Evolutionary conservation across 2,888 invertebrate genomes (phyloP), one percentile per base, ranked within the genome.

Genomic region (Drosophila pegasa): DNA sequence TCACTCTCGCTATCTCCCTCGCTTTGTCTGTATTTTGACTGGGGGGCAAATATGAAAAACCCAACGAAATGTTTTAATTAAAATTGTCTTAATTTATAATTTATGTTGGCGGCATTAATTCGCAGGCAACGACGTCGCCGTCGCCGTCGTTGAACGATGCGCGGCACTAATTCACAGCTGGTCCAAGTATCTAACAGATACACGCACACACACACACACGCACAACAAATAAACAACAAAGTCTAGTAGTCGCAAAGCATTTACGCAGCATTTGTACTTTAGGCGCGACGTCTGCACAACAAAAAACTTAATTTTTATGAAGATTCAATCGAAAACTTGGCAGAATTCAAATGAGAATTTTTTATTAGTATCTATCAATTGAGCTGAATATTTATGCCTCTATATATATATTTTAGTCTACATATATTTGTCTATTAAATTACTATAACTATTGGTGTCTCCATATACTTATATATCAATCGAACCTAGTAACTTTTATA

Each of bases 21-120:
- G 18, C 27, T 25, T 16, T 12, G 2, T 40, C 16, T 37, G 25
- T 37, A n/a, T 51, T 33, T 51, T 51, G 50, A 25, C 35, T 35
- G 35, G 35, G 48, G 52, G 41, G 20, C 22, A 35, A 61, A 48
- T 51, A 61, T 65, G 69, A 70, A 66, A 67, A 67, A 52, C 73
- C 66, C 63, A 83, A 60, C 50, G 68, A 79, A 81, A 84, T 82
- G 81, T 67, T 87, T 83, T 87, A 85, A 83, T 85, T 83, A 81
- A 87, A 85, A 87, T 85, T 79, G 88, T 82, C 80, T 84, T 87
- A 72, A 82, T 73, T 87, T 81, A 76, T 85, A 85, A 87, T 85
- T 87, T 85, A 87, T 84, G 85, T 70, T 84, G 78, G 68, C 75
- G 74, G 85, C 82, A 84, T 82, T 87, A 87, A 83, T 87, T 85